Evolutionary conservation across 2,888 invertebrate genomes (phyloP), one percentile per base, ranked within the genome.

Genomic region (Lasioglossum malachurum): DNA sequence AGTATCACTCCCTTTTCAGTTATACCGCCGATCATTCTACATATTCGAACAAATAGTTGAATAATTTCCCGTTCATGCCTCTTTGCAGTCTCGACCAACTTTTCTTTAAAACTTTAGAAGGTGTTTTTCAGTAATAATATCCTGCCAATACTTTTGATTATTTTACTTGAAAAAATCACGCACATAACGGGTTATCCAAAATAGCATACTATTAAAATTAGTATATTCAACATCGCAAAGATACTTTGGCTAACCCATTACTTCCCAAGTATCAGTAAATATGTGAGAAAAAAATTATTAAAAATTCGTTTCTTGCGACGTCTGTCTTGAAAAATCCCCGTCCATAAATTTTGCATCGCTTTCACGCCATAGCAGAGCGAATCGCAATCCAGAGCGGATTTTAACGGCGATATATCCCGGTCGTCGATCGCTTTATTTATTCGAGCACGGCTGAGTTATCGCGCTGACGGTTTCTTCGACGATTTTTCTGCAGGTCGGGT

Each of bases 361-460:
- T 69, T 69, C 38, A 69, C 69, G 69, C 67, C 16, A 19, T 16
- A 8, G 67, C 67, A 27, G 19, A 35, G 19, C 35, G 35, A 67
- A 19, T 67, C 67, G 19, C 19, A 31, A 7, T 53, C 53, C 53
- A 19, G 31, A 35, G 35, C 10, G 67, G 38, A 38, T 41, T 38
- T 69, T 69, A 38, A 38, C 38, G 23, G 27, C n/a, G 60, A 27
- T 27, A 5, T 14, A 60, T 60, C 60, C 23, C 35, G 35, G 38
- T 69, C 38, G 69, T 23, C 23, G 35, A 8, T 69, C 69, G 35
- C 69, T 38, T 69, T 69, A 69, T 38, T 69, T 69, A 69, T 69
- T 69, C 69, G 19, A 35, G 23, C 69, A 23, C 69, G 69, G 35
- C 67, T 31, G 27, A 67, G 35, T 67, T 67, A 31, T 35, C 35